Conservation (phyloP, 2,888 invertebrate species). For the Acanthosoma haemorrhoidale region DNA sequence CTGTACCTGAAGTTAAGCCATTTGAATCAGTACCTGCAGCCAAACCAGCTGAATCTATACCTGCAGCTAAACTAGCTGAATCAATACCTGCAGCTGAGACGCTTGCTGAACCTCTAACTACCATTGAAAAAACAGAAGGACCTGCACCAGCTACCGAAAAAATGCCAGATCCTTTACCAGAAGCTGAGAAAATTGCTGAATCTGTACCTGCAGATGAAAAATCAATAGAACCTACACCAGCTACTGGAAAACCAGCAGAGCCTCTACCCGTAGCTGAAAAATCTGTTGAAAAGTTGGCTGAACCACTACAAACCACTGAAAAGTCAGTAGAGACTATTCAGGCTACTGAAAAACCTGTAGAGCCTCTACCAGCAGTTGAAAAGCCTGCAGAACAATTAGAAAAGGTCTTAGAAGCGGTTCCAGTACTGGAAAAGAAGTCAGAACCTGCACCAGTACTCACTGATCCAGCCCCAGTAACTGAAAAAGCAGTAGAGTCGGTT, state of each 20-base stretch:
- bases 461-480: background rate
- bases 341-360: conserved; percentile 40
- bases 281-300: conserved; percentile 40
- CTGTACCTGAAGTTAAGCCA: conserved; percentile 10
- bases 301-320: conserved; percentile 22
- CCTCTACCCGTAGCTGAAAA: background rate
- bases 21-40: too few relatives aligned
- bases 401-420: background rate
- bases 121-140: conserved; percentile 45
- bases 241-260: conserved; percentile 30
- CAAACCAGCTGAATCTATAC: too few relatives aligned
- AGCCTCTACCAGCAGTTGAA: conserved; percentile 25
- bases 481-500: conserved; percentile 40
- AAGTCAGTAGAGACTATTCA: background rate
- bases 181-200: background rate
- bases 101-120: conserved; percentile 36
- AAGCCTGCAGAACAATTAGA: background rate
- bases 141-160: conserved; percentile 34
- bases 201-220: background rate
- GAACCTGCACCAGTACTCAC: background rate
- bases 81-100: conserved; percentile 24
- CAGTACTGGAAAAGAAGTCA: background rate
- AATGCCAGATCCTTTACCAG: conserved; percentile 33
- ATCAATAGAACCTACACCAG: background rate
- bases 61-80: background rate